phyloP scores from a whole-genome alignment of 2,113 vertebrate genomes.

The Glaucomys volans region DNA sequence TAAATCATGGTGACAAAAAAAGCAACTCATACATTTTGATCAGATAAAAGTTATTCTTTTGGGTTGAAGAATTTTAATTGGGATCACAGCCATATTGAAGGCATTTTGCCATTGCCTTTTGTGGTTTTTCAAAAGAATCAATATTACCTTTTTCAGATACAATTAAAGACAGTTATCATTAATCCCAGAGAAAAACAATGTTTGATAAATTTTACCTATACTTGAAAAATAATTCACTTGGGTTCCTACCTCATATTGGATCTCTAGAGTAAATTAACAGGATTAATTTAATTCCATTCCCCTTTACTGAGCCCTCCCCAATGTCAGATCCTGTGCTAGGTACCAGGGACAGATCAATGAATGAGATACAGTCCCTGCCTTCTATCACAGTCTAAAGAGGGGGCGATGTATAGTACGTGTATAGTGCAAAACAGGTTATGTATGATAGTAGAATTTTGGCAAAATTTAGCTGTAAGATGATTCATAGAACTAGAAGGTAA shows the following conservation, averaged over 20 bases:
- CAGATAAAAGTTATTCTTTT: constrained; percentile 65
- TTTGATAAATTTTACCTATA: constrained; percentile 34
- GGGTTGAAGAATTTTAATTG: constrained; percentile 73
- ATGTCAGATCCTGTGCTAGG: not conserved
- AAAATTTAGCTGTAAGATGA: not conserved
- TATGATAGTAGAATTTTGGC: not conserved
- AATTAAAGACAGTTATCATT: constrained; percentile 54
- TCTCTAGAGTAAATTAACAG: not conserved
- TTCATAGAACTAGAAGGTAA: not conserved
- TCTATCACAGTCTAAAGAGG: not conserved
- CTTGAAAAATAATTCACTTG: not conserved
- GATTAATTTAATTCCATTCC: not conserved
- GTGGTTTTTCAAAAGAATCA: constrained; percentile 49
- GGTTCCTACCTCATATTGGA: constrained; percentile 5
- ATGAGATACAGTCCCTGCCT: not conserved
- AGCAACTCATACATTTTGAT: constrained; percentile 80
- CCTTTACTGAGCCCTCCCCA: not conserved
- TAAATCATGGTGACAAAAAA: constrained; percentile 73
- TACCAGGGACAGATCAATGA: not conserved
- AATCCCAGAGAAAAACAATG: not conserved
- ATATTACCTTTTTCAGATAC: constrained; percentile 44
- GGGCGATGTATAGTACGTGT: not conserved
- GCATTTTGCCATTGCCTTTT: constrained; percentile 54
- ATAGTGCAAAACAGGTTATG: not conserved
- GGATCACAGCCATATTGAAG: constrained; percentile 32